Conservation (phyloP, 2,797 vertebrate genomes). For the Myotis findleyi region DNA sequence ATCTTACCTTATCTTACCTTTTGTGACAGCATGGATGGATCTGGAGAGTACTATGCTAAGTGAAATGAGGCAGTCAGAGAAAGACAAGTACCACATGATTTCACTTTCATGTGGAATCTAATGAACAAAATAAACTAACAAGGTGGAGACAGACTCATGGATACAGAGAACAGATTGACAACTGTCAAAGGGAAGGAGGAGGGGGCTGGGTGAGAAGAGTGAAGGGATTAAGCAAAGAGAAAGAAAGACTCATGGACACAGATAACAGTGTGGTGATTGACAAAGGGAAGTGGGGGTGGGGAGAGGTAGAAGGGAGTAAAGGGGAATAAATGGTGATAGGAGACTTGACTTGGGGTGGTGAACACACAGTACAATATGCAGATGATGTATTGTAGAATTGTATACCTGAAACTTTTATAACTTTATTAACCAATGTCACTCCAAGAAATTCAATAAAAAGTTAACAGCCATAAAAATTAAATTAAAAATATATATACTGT, state of each 20-base stretch:
- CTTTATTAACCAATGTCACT: not conserved
- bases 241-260: not conserved
- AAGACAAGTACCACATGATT: not conserved
- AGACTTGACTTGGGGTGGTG: not conserved
- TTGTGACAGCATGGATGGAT: not conserved
- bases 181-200: not conserved
- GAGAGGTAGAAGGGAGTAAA: not conserved
- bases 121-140: not conserved
- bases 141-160: not conserved
- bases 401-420: not conserved
- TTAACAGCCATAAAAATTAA: not conserved
- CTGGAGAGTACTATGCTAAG: not conserved
- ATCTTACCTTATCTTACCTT: not conserved
- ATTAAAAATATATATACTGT: not conserved
- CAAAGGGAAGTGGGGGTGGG: not conserved
- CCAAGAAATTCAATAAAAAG: not conserved
- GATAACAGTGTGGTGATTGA: not conserved
- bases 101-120: not conserved
- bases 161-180: not conserved
- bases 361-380: not conserved
- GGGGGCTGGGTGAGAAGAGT: not conserved
- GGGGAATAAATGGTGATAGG: not conserved
- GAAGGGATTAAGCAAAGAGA: not conserved
- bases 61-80: not conserved
- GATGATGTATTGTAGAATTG: not conserved